These are phyloP conservation scores for Lacanobia oleracea DNA, from an alignment of 2,888 invertebrate species.

Conservation along the genomic window DNA sequence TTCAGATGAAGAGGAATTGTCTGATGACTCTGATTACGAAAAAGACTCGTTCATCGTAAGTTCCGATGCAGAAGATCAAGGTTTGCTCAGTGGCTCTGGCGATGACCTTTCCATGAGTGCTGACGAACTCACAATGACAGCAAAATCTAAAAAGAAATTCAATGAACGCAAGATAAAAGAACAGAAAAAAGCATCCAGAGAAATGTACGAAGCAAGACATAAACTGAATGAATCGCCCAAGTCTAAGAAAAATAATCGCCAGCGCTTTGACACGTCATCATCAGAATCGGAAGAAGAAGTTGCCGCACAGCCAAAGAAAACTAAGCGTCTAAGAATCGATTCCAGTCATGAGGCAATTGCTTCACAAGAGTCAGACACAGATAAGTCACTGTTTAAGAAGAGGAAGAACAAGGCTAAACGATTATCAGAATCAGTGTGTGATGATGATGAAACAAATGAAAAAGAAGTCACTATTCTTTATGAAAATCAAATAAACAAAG, in stretches of 20 bases:
- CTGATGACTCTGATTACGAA: constrained; percentile 86
- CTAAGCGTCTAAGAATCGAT: constrained; percentile 79
- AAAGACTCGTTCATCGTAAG: constrained; percentile 90
- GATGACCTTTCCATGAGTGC: constrained; percentile 85
- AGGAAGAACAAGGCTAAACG: constrained; percentile 70
- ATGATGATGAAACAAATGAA: constrained; percentile 75
- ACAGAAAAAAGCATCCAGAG: constrained; percentile 85
- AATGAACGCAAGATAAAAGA: constrained; percentile 83
- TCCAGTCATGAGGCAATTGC: constrained; percentile 75
- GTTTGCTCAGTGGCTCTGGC: constrained; percentile 84
- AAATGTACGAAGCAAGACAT: constrained; percentile 87
- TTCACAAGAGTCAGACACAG: constrained; percentile 57
- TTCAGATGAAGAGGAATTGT: constrained; percentile 82
- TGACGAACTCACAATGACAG: constrained; percentile 84
- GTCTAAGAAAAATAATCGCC: constrained; percentile 71
- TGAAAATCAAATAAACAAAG: constrained; percentile 66
- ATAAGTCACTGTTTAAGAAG: constrained; percentile 62
- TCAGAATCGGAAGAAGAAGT: constrained; percentile 77
- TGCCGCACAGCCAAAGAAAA: constrained; percentile 69
- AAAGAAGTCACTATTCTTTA: constrained; percentile 79
- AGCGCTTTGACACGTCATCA: constrained; percentile 74
- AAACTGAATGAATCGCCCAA: constrained; percentile 72
- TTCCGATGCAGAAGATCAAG: constrained; percentile 86
- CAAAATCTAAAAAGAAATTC: constrained; percentile 85
- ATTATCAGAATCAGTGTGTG: constrained; percentile 72